Evolutionary conservation across 2,888 invertebrate species (phyloP), one percentile per base, ranked within the genome.

Genomic region (Lingula anatina): DNA sequence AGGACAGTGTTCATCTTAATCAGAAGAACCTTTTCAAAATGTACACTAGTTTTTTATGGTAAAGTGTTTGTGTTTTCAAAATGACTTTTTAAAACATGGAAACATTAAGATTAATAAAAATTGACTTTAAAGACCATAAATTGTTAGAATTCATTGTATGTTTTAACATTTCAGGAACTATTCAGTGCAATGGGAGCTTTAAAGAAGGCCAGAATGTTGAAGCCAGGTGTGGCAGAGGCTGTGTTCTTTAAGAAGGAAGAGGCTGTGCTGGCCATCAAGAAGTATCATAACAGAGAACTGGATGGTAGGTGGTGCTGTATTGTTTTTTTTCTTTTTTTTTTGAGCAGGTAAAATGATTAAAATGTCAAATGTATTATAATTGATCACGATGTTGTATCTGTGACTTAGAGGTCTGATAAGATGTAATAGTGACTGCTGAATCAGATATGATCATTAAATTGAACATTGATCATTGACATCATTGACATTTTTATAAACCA

Each of bases 151-250:
- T 20, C 20, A n/a, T 38, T 25, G 42, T 5, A 18, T 43, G 9
- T 46, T 25, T 37, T 9, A 35, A 44, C 20, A 37, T 44, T 54
- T 26, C 61, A 90, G 89, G 95, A 95, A 77, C 80, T 95, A 41
- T 94, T 95, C 80, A 91, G 91, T 68, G 93, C 93, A 71, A 87
- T 94, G 54, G 94, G 94, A 0, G 87, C 89, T 41, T 82, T 94
- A 70, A 79, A 88, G 49, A 87, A 88, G 57, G 91, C 91, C 0
- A 84, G 88, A 62, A 80, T 94, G 61, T 87, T 91, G 15, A 84
- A 90, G 40, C 86, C 88, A 0, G 94, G 94, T 1, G 87, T 87
- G 2, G 94, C 93, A 0, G 93, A 94, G 79, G 92, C 94, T 1
- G 88, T 92, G 60, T 94, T 91, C 75, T 86, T 87, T 68, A 85